Evolutionary conservation across 2,113 vertebrate genomes (phyloP), one percentile per base, ranked within the genome.

Genomic region (Apteryx owenii): DNA sequence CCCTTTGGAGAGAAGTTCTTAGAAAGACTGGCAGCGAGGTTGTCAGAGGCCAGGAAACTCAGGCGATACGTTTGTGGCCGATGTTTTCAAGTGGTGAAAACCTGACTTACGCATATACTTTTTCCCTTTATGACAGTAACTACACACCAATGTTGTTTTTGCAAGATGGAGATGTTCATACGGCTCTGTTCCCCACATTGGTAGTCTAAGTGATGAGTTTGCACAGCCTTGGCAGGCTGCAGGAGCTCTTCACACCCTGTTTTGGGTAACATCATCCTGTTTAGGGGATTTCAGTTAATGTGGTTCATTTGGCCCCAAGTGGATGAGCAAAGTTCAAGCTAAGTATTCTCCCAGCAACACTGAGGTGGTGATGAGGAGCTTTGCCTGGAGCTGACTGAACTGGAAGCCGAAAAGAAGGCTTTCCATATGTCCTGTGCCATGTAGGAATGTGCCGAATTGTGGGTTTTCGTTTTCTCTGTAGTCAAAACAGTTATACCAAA

Each of bases 31-130:
- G 7, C 21, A 36, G 46, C 56, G 13, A 3, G 3, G 7, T 33
- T 33, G 4, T 81, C 0, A 0, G 22, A 33, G 26, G 2, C 51
- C 48, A 22, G 48, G 73, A 80, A 82, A 36, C 70, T 81, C 0
- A 0, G 44, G 20, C 0, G 0, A 1, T 51, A 50, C 64, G 16
- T 48, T 85, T 69, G 48, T 76, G 51, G 46, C 25, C 14, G 50
- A 0, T 14, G 23, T 81, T 92, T 75, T 92, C 25, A 46, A 28
- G 69, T 71, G 51, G 4, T 38, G 25, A 33, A 50, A 73, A 56
- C 53, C 48, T 89, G 58, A 12, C 26, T 79, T 70, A 23, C 19
- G 14, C 11, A 6, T 5, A 18, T 0, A 0, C 1, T 17, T 76
- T 10, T 79, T 19, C 38, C 9, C 9, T 50, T 68, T 72, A 48